These are phyloP conservation scores for Volucella zonaria DNA, from an alignment of 2,888 invertebrate species.

Conservation along the genomic window DNA sequence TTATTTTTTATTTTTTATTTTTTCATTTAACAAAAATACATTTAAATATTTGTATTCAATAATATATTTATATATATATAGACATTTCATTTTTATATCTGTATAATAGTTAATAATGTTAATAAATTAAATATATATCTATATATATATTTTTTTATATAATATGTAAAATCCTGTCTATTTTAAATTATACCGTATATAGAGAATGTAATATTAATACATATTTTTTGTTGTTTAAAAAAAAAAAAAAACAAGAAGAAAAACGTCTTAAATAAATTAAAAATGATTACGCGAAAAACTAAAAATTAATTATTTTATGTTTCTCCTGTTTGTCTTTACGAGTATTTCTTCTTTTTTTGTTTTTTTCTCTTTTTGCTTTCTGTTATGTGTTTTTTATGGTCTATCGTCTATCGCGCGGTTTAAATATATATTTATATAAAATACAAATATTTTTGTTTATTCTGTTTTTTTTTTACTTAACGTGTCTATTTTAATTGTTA, in stretches of 20 bases:
- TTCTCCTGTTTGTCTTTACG: slow-evolving; percentile 3
- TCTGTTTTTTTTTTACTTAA: slow-evolving; percentile 48
- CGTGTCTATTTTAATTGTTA: slow-evolving; percentile 71
- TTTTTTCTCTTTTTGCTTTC: slow-evolving; percentile 3
- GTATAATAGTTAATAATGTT: slow-evolving; percentile 74
- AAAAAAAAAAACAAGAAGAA: slow-evolving; percentile 49
- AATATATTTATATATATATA: slow-evolving; percentile 41
- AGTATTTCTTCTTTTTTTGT: slow-evolving; percentile 30
- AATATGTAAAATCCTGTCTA: slow-evolving; percentile 68
- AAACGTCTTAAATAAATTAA: slow-evolving; percentile 61
- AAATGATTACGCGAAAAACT: slow-evolving; percentile 47
- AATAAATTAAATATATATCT: slow-evolving; percentile 76
- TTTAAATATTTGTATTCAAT: slow-evolving; percentile 70
- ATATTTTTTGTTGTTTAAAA: slow-evolving; percentile 40
- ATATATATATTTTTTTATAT: slow-evolving; percentile 74
- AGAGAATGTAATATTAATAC: slow-evolving; percentile 60
- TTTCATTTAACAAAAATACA: slow-evolving; percentile 71
- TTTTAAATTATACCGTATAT: slow-evolving; percentile 45
- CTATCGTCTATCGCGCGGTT: slow-evolving; percentile 67
- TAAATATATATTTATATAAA: slow-evolving; percentile 72
- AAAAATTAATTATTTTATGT: slow-evolving; percentile 52
- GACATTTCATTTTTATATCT: slow-evolving; percentile 36
- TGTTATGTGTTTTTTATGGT: slow-evolving; percentile 50
- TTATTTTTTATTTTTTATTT: slow-evolving; percentile 40
- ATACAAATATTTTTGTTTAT: slow-evolving; percentile 64